Conservation (phyloP, 2,797 vertebrate genomes). For the Denticeps clupeoides region DNA sequence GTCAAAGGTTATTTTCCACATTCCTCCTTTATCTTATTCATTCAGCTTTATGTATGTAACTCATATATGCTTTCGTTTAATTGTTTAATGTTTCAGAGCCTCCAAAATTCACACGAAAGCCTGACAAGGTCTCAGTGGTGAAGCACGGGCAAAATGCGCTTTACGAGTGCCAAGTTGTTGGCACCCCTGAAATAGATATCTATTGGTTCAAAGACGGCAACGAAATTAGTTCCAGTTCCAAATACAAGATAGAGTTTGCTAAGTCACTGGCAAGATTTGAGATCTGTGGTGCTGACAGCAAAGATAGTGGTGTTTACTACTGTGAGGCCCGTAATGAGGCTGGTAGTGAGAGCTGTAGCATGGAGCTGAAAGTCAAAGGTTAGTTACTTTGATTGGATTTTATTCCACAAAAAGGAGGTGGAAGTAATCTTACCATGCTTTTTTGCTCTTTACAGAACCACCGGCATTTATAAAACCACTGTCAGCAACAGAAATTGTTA, state of each 20-base stretch:
- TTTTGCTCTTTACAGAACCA: conserved; percentile 65
- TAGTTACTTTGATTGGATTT: conserved; percentile 36
- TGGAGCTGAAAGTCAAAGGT: conserved; percentile 97
- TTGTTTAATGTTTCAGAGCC: conserved; percentile 65
- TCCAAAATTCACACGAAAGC: conserved; percentile 82
- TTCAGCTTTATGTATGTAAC: no score
- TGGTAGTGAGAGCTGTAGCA: conserved; percentile 89
- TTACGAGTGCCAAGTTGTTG: conserved; percentile 86
- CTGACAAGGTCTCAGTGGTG: conserved; percentile 73
- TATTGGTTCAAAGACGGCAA: conserved; percentile 91
- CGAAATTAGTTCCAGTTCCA: conserved; percentile 69
- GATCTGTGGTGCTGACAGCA: conserved; percentile 60
- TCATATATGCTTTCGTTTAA: no score
- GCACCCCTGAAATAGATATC: conserved; percentile 84
- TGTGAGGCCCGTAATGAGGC: conserved; percentile 94
- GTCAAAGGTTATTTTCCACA: conserved; percentile 84
- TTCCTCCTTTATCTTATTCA: no score
- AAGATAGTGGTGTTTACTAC: conserved; percentile 80
- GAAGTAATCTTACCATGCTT: conserved; percentile 4
- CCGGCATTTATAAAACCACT: conserved; percentile 76
- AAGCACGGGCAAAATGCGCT: conserved; percentile 72
- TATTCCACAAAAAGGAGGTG: neutral
- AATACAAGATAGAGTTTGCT: conserved; percentile 64
- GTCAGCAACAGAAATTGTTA: conserved; percentile 68
- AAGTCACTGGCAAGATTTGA: conserved; percentile 78